phyloP scores from a whole-genome alignment of 2,888 invertebrate species.

The Xestia rhomboidea region DNA sequence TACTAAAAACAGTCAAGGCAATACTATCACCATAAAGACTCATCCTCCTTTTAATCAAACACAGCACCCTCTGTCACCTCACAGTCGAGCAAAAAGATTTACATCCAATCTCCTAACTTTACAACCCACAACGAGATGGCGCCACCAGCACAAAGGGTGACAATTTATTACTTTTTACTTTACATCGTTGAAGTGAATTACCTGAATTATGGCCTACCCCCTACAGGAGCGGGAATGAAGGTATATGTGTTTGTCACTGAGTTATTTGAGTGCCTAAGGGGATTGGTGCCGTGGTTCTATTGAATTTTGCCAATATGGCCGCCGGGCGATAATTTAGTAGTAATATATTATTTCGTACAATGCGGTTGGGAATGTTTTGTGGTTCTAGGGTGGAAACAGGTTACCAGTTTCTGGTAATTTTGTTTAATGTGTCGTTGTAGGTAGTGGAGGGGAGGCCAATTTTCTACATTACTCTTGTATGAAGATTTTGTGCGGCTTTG shows the following conservation, averaged over 20 bases:
- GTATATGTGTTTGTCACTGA: slow-evolving; percentile 34
- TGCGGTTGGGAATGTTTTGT: slow-evolving; percentile 20
- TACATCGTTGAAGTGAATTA: slow-evolving; percentile 60
- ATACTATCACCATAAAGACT: neutral
- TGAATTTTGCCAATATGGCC: slow-evolving; percentile 38
- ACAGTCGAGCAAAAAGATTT: slow-evolving; percentile 48
- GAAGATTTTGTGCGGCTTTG: too few relatives aligned
- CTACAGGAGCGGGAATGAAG: slow-evolving; percentile 15
- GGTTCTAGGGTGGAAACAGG: slow-evolving; percentile 8
- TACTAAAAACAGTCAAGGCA: neutral
- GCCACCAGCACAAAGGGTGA: slow-evolving; percentile 40
- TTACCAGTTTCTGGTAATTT: slow-evolving; percentile 11
- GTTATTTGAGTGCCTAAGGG: slow-evolving; percentile 48
- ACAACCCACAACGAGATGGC: slow-evolving; percentile 59
- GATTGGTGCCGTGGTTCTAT: slow-evolving; percentile 25
- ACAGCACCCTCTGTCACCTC: neutral
- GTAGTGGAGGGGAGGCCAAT: neutral
- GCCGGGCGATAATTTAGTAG: slow-evolving; percentile 35
- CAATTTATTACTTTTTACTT: slow-evolving; percentile 63
- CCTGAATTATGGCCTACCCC: slow-evolving; percentile 58
- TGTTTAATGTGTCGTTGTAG: neutral
- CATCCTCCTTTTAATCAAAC: slow-evolving; percentile 20
- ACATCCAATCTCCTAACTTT: slow-evolving; percentile 56
- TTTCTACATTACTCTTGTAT: too few relatives aligned
- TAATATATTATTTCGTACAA: slow-evolving; percentile 49